Conservation (phyloP, 1,140 invertebrate species). For the Apocrypta bakeri region DNA sequence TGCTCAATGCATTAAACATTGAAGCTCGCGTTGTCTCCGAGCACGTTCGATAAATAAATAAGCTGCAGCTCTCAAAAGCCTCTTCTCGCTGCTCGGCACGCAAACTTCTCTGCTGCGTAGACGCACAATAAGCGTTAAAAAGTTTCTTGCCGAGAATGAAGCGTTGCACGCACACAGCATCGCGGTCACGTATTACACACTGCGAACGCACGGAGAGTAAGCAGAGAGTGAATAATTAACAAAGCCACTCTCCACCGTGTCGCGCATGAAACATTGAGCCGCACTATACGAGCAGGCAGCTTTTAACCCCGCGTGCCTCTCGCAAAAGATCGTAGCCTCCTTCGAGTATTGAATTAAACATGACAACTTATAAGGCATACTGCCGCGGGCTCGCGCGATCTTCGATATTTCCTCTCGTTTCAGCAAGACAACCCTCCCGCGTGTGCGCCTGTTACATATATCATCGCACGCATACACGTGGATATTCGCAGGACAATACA, state of each 20-base stretch:
- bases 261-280: constrained; percentile 37
- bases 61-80: too few species aligned
- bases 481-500: too few species aligned
- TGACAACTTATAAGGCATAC: constrained; percentile 5
- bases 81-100: too few species aligned
- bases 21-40: too few species aligned
- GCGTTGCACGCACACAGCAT: constrained; percentile 22
- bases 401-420: constrained; percentile 16
- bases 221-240: constrained; percentile 41
- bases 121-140: constrained; percentile 32
- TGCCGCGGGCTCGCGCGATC: neutral
- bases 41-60: too few species aligned
- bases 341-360: constrained; percentile 45
- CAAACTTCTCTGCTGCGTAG: neutral
- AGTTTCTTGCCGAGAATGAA: constrained; percentile 22
- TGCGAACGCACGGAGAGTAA: too few species aligned
- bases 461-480: too few species aligned
- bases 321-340: constrained; percentile 20
- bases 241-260: constrained; percentile 15
- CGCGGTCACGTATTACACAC: constrained; percentile 34
- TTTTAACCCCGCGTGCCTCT: neutral
- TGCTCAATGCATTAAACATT: too few species aligned
- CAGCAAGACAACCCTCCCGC: neutral
- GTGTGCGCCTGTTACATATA: neutral
- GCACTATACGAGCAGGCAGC: neutral